Conservation (phyloP, 2,888 invertebrate genomes). For the Reticulitermes lucifugus region DNA sequence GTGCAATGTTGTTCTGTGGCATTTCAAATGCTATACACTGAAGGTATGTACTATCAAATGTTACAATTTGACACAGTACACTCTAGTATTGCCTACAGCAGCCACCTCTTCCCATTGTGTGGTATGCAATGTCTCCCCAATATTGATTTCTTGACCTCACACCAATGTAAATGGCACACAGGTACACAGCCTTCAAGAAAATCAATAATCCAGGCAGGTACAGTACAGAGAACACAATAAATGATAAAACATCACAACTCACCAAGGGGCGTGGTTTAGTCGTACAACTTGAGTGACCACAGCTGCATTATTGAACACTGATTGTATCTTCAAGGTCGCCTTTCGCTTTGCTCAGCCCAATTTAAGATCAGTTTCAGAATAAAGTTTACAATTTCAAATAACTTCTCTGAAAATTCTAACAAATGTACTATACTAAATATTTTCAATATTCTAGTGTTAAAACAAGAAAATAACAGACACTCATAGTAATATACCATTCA, state of each 20-base stretch:
- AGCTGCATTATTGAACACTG: constrained; percentile 10
- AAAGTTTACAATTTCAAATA: neutral
- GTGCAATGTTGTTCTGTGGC: no score
- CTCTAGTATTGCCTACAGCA: neutral
- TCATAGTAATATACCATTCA: no score
- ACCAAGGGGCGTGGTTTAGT: neutral
- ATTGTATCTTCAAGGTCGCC: neutral
- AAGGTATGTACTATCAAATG: no score
- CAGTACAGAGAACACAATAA: constrained; percentile 5
- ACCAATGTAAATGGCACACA: constrained; percentile 20
- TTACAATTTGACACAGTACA: neutral
- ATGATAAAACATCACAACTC: neutral
- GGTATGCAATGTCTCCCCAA: constrained; percentile 12
- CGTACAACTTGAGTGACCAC: neutral
- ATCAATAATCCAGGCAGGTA: constrained; percentile 18
- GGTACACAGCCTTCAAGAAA: constrained; percentile 25
- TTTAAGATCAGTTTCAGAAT: neutral
- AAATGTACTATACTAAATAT: no score
- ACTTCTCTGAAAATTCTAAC: no score
- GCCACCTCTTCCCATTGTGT: neutral
- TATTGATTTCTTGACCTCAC: constrained; percentile 20
- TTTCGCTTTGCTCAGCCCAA: neutral
- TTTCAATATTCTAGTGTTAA: no score
- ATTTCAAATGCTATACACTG: no score
- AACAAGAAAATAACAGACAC: no score